Base-by-base conservation (phyloP, 2,113 vertebrate genomes). In the Pseudorectes ferrugineus region DNA sequence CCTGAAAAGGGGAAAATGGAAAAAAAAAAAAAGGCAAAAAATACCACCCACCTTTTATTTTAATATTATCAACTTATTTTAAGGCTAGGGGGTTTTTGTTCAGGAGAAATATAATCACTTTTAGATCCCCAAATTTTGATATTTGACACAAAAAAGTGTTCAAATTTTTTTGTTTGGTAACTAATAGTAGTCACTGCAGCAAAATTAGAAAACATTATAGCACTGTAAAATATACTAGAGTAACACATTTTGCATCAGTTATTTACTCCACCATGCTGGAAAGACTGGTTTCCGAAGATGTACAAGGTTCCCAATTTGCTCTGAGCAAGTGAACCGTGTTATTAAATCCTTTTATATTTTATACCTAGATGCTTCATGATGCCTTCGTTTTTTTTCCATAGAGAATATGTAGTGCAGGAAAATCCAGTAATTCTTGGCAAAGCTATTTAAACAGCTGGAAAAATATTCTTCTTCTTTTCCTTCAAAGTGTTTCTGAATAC, bases 281-380 rank as follows among this genome's bases (percentile, higher is more conserved):
- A 92, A 72, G 31, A 19, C 25, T 51, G 85, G 19, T 21, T 81
- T 92, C 79, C 33, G 45, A 90, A 84, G 31, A 18, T 8, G 4
- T 68, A 49, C 16, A 74, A 42, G 19, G 4, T 78, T 92, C 14
- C 4, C 42, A 46, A 38, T 48, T 45, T 78, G 40, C 36, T 80
- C 61, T 65, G 11, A 94, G 23, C 33, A 95, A 76, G 38, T 62
- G 66, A 85, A 85, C 46, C 45, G 51, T 58, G 11, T 61, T 84
- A 84, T 72, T 87, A 87, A 92, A 73, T 75, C 9, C 4, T 70
- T 70, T 82, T 80, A 8, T 72, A 58, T 82, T 94, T 94, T 82
- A 81, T 84, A 79, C 57, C 20, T 84, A 58, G 19, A 52, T 33
- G 43, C 11, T 82, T 55, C 42, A 67, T 70, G 58, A 31, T 26